A percentile compares a stretch with the other conserved stretches of the same genome.
These are phyloP conservation scores for Drosophila phalerata DNA, from an alignment of 2,888 invertebrate genomes.

Conservation along the genomic window DNA sequence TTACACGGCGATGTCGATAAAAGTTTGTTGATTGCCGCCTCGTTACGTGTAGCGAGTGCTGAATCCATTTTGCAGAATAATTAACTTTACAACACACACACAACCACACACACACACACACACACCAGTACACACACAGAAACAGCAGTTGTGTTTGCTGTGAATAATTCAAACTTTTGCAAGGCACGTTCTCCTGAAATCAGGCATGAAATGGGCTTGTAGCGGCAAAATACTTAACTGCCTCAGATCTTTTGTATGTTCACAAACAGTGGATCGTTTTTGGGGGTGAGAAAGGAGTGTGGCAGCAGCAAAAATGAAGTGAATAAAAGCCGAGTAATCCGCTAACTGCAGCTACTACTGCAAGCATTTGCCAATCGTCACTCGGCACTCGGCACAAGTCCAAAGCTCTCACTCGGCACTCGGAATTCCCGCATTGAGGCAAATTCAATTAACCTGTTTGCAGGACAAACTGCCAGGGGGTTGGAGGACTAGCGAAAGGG, in stretches of 20 bases:
- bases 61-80: slow-evolving; percentile 67
- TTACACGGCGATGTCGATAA: slow-evolving; percentile 51
- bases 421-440: slow-evolving; percentile 44
- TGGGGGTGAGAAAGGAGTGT: not conserved
- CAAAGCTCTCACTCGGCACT: not conserved
- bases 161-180: slow-evolving; percentile 38
- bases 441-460: slow-evolving; percentile 76
- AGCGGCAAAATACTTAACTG: slow-evolving; percentile 28
- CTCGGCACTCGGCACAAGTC: not conserved
- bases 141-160: slow-evolving; percentile 3
- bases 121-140: not conserved
- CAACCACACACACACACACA: not conserved
- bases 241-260: slow-evolving; percentile 31
- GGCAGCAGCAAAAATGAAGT: slow-evolving; percentile 1
- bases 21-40: slow-evolving; percentile 61
- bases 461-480: slow-evolving; percentile 34
- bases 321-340: slow-evolving; percentile 19
- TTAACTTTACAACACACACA: slow-evolving; percentile 62
- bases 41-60: slow-evolving; percentile 59
- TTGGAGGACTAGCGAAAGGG: not conserved
- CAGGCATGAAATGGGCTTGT: slow-evolving; percentile 37
- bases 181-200: slow-evolving; percentile 35
- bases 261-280: not conserved
- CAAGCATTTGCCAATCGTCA: slow-evolving; percentile 14
- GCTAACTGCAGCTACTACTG: slow-evolving; percentile 20